Base-by-base conservation (phyloP, 2,888 invertebrate species). In the Gymnoscelis rufifasciata region DNA sequence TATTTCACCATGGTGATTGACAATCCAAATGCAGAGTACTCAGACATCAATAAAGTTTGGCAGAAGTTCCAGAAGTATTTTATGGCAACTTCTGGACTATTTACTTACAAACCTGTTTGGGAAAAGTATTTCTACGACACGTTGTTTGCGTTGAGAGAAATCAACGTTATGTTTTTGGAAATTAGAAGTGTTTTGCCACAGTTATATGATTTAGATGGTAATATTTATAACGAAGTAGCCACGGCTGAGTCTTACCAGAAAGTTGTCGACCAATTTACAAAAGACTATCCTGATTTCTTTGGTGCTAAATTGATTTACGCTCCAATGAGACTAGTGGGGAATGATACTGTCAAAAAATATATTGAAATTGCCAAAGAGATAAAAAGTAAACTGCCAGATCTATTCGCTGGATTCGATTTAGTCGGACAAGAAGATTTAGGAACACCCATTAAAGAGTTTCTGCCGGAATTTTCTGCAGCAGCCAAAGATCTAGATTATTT, bases 351-450 rank as follows among this genome's bases (percentile, higher is more conserved):
- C 0, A 67, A 77, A 0, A 61, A 74, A 0, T 91, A 92, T 60
- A 67, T 92, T 10, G 52, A 68, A 46, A 80, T 57, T n/a, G 82
- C 84, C 0, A 73, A 60, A 45, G 54, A 66, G 54, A 70, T 91
- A n/a, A 87, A 91, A 65, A 66, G 60, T 0, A 65, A 67, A 29
- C 89, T 91, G 61, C 94, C 94, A 0, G 83, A 90, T 47, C 93
- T 94, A 56, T 73, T 95, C n/a, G 92, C 91, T 8, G 95, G 95
- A 7, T 94, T 95, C 54, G 95, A 95, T 82, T 84, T 96, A 47
- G 94, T 95, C 0, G 95, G 95, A 0, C 94, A 94, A 64, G 95
- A 95, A 75, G 95, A 95, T 62, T 76, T 89, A 43, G 94, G 94
- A 0, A 66, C 77, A 13, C 91, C 93, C 0, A 74, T 92, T 0